Evolutionary conservation across 2,113 vertebrate species (phyloP), one percentile per base, ranked within the genome.

Genomic region (Isurus oxyrinchus): DNA sequence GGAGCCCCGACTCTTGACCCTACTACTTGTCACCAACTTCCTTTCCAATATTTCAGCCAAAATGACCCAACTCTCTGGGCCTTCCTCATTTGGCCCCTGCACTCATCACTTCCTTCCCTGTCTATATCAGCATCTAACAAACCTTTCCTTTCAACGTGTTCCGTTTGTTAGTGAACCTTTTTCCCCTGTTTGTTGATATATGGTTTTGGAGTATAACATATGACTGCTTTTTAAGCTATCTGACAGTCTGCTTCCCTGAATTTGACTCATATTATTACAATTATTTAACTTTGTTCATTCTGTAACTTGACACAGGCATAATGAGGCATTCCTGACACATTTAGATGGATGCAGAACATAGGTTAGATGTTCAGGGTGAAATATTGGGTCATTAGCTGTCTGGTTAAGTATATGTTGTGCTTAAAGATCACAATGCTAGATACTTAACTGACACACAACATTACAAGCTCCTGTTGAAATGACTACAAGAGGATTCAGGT

Each of bases 301-400:
- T 94, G 90, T 40, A 63, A 94, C 14, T 35, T 63, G 59, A 94
- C 90, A n/a, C 57, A 8, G 59, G 16, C 35, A 94, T 40, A 63
- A 63, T 94, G 35, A 94, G 21, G 0, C 35, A 40, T 63, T 94
- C 5, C 59, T 63, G 59, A 94, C 59, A 94, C 35, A 91, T 59
- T 63, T 94, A 63, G 59, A 94, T 94, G n/a, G 59, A 94, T 94
- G 90, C 16, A 40, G 59, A 61, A 63, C 31, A 23, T 66, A 94
- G 19, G 90, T 94, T 63, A 66, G 90, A 63, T 94, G 16, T 40
- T 40, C 90, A 61, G 4, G 57, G 59, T 40, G 59, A 94, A 66
- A 63, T 40, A 63, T 94, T 94, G 59, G 59, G 35, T 94, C 90
- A 94, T 94, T 94, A 94, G 23, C 90, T 63, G 35, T 94, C 59